Evolutionary conservation across 2,797 vertebrate species (phyloP), one percentile per base, ranked within the genome.

Genomic region (Tamandua tetradactyla): DNA sequence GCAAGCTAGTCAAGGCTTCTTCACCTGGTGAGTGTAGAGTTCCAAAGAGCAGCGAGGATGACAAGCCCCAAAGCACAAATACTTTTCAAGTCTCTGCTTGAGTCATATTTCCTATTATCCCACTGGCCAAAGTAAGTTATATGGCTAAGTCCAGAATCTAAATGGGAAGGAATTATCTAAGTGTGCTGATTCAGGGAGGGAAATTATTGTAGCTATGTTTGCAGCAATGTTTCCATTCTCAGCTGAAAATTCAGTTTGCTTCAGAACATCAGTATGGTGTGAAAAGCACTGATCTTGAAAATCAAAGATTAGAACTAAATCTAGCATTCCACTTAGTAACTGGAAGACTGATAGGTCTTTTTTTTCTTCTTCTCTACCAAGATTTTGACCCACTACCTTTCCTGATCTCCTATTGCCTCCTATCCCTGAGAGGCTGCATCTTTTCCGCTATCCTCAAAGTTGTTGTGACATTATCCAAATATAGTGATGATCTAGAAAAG

Each of bases 291-390:
- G 13, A 76, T 92, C n/a, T 90, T 59, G 3, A 22, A 37, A 25
- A 92, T 81, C 37, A 81, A 87, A 84, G 37, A 62, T 42, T 25
- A 40, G 8, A 81, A 44, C 64, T 81, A 95, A 93, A 89, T 27
- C n/a, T 1, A 35, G 30, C 14, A 74, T 93, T 78, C 25, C 23
- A 55, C 32, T 96, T 93, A 66, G 18, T 52, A 89, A 79, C 12
- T 87, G n/a, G 10, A 92, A 94, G 47, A 87, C 59, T 3, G 27
- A 13, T 72, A 87, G 88, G 32, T 52, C 42, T 62, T 68, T 89
- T 15, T 89, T 47, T 7, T 91, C 20, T 88, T 91, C 20, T 88
- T 82, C 35, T 32, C 25, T 89, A 61, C 13, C 35, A 61, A 71
- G 85, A 57, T 79, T 82, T n/a, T 69, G 49, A 52, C 8, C n/a